Conservation (phyloP, 2,888 invertebrate species). For the Cataglyphis albicans region DNA sequence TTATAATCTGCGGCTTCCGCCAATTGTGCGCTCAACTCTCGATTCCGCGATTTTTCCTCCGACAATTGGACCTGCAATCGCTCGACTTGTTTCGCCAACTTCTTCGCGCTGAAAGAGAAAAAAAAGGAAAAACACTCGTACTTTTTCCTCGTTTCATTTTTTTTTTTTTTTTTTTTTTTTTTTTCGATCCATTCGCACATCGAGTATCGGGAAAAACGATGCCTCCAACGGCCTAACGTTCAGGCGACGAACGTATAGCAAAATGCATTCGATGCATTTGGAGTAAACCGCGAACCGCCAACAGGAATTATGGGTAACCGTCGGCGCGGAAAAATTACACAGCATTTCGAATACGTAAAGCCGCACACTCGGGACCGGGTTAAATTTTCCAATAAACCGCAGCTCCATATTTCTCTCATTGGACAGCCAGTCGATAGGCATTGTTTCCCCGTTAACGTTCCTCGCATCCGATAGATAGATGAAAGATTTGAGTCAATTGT, state of each 20-base stretch:
- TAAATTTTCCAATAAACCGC: slow-evolving; percentile 46
- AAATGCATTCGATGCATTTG: not conserved
- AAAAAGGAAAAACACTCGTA: not conserved
- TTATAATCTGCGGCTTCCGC: slow-evolving; percentile 95
- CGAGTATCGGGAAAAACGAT: not conserved
- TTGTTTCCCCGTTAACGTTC: slow-evolving; percentile 12
- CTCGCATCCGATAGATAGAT: not conserved
- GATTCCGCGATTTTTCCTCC: slow-evolving; percentile 93
- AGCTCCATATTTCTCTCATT: slow-evolving; percentile 3
- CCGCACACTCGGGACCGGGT: not conserved
- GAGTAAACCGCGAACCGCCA: slow-evolving; percentile 11
- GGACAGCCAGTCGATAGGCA: slow-evolving; percentile 25
- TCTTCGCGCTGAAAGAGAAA: slow-evolving; percentile 88
- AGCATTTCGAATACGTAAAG: slow-evolving; percentile 19
- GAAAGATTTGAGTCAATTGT: slow-evolving; percentile 3
- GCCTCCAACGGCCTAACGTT: not conserved
- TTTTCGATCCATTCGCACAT: not conserved
- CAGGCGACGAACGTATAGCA: not conserved
- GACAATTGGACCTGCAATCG: slow-evolving; percentile 92
- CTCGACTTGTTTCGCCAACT: slow-evolving; percentile 94
- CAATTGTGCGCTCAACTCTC: slow-evolving; percentile 94
- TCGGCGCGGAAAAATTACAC: not conserved
- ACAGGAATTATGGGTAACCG: slow-evolving; percentile 12
- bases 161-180: not conserved
- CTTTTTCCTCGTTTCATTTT: not conserved